phyloP scores from a whole-genome alignment of 2,888 invertebrate species.

The Pilophorus perplexus region DNA sequence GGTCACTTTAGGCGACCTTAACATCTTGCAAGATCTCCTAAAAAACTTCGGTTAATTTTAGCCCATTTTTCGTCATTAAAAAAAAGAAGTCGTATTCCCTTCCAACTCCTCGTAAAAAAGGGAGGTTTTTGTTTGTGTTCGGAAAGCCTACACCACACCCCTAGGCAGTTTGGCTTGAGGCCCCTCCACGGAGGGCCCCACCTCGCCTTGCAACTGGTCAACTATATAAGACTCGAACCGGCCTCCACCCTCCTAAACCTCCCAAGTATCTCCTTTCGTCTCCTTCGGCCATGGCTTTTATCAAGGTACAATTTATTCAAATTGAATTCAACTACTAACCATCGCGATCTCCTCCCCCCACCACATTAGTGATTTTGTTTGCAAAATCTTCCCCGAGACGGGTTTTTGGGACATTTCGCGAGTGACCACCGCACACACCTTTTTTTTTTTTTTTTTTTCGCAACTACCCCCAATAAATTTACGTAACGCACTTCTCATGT shows the following conservation, averaged over 20 bases:
- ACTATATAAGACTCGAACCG: conserved; percentile 9
- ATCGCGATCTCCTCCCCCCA: background rate
- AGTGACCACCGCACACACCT: background rate
- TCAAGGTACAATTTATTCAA: conserved; percentile 22
- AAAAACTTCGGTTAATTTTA: too few species aligned
- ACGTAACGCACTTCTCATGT: too few species aligned
- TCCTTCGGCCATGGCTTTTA: conserved; percentile 12
- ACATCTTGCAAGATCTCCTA: too few species aligned
- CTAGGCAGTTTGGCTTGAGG: too few species aligned
- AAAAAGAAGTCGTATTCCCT: too few species aligned
- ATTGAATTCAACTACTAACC: conserved; percentile 16
- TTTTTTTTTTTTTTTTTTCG: too few species aligned
- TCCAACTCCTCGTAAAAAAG: too few species aligned
- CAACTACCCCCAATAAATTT: conserved; percentile 19
- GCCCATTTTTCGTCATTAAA: too few species aligned
- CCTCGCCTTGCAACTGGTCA: conserved; percentile 16
- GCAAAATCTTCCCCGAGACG: background rate
- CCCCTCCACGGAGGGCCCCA: too few species aligned
- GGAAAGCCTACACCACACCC: too few species aligned
- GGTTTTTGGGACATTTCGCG: conserved; percentile 12
- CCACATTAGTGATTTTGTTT: background rate
- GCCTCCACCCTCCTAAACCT: conserved; percentile 14
- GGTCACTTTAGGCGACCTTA: too few species aligned
- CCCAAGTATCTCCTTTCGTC: conserved; percentile 17
- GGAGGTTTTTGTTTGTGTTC: too few species aligned